phyloP scores from a whole-genome alignment of 2,113 vertebrate species.

The Atherinomorus stipes region DNA sequence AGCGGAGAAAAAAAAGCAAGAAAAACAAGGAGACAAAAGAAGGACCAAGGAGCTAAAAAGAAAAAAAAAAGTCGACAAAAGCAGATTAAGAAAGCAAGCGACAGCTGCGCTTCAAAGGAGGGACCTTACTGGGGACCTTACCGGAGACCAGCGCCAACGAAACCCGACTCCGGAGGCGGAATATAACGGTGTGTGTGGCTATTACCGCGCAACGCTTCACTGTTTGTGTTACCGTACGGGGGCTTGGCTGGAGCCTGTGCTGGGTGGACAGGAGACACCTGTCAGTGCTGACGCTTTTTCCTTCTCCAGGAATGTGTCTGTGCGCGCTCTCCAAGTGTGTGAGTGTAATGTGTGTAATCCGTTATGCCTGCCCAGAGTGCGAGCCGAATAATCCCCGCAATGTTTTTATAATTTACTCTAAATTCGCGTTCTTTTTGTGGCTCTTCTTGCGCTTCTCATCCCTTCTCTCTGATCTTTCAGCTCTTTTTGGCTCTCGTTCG shows the following conservation, averaged over 20 bases:
- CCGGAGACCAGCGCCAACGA: slow-evolving; percentile 45
- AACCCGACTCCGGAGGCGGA: slow-evolving; percentile 68
- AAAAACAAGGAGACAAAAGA: slow-evolving; percentile 71
- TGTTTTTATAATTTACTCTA: slow-evolving; percentile 53
- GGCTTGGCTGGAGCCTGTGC: slow-evolving; percentile 19
- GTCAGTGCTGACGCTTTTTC: slow-evolving; percentile 63
- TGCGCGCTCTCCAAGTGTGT: slow-evolving; percentile 38
- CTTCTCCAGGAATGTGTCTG: slow-evolving; percentile 67
- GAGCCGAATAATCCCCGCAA: slow-evolving; percentile 52
- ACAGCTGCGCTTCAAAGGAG: slow-evolving; percentile 54
- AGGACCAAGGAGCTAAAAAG: slow-evolving; percentile 36
- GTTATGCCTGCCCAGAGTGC: slow-evolving; percentile 38
- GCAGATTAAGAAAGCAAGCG: slow-evolving; percentile 53
- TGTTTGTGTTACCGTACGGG: slow-evolving; percentile 47
- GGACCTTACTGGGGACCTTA: slow-evolving; percentile 54
- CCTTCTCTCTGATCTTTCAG: neutral
- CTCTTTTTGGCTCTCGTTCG: slow-evolving; percentile 10
- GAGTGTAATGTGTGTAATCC: slow-evolving; percentile 46
- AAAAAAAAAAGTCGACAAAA: slow-evolving; percentile 61
- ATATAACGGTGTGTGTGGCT: slow-evolving; percentile 69
- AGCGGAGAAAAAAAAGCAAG: slow-evolving; percentile 38
- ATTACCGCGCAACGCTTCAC: slow-evolving; percentile 26
- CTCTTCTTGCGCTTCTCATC: neutral
- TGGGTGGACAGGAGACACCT: slow-evolving; percentile 70
- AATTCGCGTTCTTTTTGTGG: slow-evolving; percentile 36